Conservation (phyloP, 2,113 vertebrate species). For the Glaucidium brasilianum region DNA sequence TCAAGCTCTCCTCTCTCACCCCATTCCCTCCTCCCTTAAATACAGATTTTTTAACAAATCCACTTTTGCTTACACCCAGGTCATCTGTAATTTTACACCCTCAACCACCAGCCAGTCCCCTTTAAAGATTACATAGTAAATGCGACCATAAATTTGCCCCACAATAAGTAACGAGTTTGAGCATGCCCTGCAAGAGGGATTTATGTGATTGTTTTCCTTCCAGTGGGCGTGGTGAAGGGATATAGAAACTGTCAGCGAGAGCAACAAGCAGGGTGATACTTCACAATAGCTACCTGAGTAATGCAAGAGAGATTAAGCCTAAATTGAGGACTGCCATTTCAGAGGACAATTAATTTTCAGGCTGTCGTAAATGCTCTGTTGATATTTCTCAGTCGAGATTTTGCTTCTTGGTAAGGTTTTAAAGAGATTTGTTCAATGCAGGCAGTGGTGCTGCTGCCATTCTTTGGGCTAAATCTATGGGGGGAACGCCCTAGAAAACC, state of each 20-base stretch:
- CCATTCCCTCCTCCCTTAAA: not conserved
- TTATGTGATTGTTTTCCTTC: conserved; percentile 65
- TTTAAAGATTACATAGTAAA: conserved; percentile 45
- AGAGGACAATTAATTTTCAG: conserved; percentile 41
- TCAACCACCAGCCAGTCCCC: conserved; percentile 33
- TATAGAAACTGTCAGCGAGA: conserved; percentile 34
- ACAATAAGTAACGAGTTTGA: conserved; percentile 46
- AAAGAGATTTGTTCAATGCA: not conserved
- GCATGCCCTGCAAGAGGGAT: conserved; percentile 42
- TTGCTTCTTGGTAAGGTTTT: not conserved
- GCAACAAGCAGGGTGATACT: conserved; percentile 15
- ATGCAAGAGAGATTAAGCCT: conserved; percentile 40
- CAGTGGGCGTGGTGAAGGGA: conserved; percentile 30
- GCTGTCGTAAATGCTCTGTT: conserved; percentile 6
- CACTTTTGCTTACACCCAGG: conserved; percentile 40
- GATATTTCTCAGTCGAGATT: conserved; percentile 44
- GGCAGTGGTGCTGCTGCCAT: not conserved
- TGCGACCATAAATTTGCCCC: conserved; percentile 34
- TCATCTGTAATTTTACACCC: conserved; percentile 67
- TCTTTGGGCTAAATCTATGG: not conserved
- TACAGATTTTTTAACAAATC: conserved; percentile 40
- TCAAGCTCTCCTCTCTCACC: not conserved
- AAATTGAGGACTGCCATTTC: conserved; percentile 49
- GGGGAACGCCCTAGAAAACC: not conserved
- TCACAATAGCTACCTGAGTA: conserved; percentile 57